Conservation (phyloP, 1,140 invertebrate species). For the Vanessa tameamea region DNA sequence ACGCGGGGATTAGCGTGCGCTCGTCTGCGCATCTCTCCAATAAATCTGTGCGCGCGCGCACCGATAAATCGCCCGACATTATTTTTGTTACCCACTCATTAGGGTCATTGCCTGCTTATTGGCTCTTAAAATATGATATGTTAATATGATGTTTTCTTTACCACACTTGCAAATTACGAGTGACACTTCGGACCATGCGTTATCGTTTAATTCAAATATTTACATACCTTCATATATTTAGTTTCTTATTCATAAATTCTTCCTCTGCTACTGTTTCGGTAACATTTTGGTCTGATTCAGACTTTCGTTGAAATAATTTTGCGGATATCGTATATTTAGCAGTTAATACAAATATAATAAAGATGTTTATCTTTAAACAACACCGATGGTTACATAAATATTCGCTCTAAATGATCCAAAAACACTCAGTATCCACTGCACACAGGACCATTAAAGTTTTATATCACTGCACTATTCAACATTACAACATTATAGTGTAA, state of each 20-base stretch:
- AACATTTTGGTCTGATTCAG: background rate
- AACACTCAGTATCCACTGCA: too few relatives aligned
- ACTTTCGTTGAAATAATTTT: too few relatives aligned
- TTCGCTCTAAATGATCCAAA: too few relatives aligned
- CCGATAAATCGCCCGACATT: conserved; percentile 74
- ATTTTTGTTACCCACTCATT: conserved; percentile 78
- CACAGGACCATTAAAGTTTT: too few relatives aligned
- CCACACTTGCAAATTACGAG: conserved; percentile 53
- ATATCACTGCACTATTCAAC: too few relatives aligned
- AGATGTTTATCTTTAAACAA: too few relatives aligned
- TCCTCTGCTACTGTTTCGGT: background rate
- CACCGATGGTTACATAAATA: too few relatives aligned
- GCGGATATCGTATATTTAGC: too few relatives aligned
- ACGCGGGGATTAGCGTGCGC: conserved; percentile 61
- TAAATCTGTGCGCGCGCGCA: conserved; percentile 75
- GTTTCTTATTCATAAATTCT: background rate
- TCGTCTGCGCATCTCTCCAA: conserved; percentile 59
- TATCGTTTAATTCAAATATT: conserved; percentile 40
- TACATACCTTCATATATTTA: background rate
- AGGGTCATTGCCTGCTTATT: conserved; percentile 78
- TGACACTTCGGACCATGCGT: conserved; percentile 49
- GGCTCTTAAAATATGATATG: conserved; percentile 72
- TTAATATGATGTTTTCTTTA: conserved; percentile 65
- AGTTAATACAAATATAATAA: too few relatives aligned
- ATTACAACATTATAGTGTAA: too few relatives aligned